phyloP scores from a whole-genome alignment of 2,888 invertebrate genomes.

The Lasioglossum zephyrum region DNA sequence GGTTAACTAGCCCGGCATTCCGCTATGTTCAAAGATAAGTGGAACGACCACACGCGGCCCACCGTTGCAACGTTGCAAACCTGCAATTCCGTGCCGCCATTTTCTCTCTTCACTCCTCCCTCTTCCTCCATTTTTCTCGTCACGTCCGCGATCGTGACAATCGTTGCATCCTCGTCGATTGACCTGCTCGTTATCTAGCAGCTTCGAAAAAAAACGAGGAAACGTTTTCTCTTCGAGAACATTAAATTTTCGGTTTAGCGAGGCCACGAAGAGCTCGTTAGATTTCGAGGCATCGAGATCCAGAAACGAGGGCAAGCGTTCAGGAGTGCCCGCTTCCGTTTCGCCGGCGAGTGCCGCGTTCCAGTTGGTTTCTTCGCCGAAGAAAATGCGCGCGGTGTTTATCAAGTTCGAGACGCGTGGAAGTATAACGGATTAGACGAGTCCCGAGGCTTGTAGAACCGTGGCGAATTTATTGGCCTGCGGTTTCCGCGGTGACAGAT shows the following conservation, averaged over 20 bases:
- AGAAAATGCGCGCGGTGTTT: not conserved
- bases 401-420: not conserved
- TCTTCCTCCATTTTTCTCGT: not conserved
- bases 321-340: slow-evolving; percentile 8
- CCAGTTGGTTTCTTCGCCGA: not conserved
- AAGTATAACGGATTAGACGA: slow-evolving; percentile 4
- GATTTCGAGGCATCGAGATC: not conserved
- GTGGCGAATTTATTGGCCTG: slow-evolving; percentile 10
- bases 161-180: too few relatives aligned
- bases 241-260: not conserved
- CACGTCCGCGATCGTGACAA: not conserved
- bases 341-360: not conserved
- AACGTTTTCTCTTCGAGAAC: not conserved
- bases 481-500: slow-evolving; percentile 37
- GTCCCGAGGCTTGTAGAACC: not conserved
- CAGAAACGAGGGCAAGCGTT: slow-evolving; percentile 7
- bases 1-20: slow-evolving; percentile 77
- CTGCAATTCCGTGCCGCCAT: slow-evolving; percentile 11
- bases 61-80: slow-evolving; percentile 30
- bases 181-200: too few relatives aligned
- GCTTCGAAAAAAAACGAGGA: too few relatives aligned
- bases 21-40: slow-evolving; percentile 76
- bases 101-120: not conserved
- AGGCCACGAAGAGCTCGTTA: not conserved
- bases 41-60: slow-evolving; percentile 67